Percentiles rank a stretch among this genome's conserved stretches.
Evolutionary conservation across 2,888 invertebrate genomes (phyloP).

Genomic region (Caenorhabditis wallacei): DNA sequence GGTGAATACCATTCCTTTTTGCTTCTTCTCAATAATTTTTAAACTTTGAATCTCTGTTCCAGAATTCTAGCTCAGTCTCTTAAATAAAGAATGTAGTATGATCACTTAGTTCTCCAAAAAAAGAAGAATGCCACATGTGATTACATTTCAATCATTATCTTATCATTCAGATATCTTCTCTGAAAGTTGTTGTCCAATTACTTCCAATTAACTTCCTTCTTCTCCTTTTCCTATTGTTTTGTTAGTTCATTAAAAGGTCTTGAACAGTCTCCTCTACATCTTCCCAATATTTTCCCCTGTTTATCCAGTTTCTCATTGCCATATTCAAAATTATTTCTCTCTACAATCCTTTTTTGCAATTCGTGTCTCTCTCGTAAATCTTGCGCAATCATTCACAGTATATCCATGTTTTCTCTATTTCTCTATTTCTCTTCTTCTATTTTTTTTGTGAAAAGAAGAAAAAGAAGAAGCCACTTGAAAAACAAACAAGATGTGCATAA

Average conservation of each 20-base stretch:
- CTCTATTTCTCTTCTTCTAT: slow-evolving; percentile 41
- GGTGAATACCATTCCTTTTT: slow-evolving; percentile 22
- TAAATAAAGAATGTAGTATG: slow-evolving; percentile 6
- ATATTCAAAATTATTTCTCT: slow-evolving; percentile 52
- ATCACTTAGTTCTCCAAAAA: not conserved
- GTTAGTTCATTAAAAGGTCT: slow-evolving; percentile 28
- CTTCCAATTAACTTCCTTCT: slow-evolving; percentile 3
- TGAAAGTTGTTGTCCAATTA: slow-evolving; percentile 7
- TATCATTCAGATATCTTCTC: slow-evolving; percentile 6
- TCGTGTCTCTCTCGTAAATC: slow-evolving; percentile 46
- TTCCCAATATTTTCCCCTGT: slow-evolving; percentile 16
- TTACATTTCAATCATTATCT: slow-evolving; percentile 4
- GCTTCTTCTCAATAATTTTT: not conserved
- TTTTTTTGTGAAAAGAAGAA: not conserved
- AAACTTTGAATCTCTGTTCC: not conserved
- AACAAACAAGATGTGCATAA: slow-evolving; percentile 41
- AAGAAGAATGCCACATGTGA: slow-evolving; percentile 7
- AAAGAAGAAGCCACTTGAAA: slow-evolving; percentile 34
- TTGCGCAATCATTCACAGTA: slow-evolving; percentile 53
- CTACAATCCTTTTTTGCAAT: slow-evolving; percentile 41
- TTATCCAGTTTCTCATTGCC: slow-evolving; percentile 56
- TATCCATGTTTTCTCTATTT: slow-evolving; percentile 29
- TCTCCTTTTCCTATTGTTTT: not conserved
- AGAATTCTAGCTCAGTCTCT: not conserved
- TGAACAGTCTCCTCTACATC: slow-evolving; percentile 27